Percentiles rank a stretch among this genome's conserved stretches.
Evolutionary conservation across 30 jellyfish, hydroid and myxozoan genomes (phyloP).

Genomic region (Nemopilema nomurai): DNA sequence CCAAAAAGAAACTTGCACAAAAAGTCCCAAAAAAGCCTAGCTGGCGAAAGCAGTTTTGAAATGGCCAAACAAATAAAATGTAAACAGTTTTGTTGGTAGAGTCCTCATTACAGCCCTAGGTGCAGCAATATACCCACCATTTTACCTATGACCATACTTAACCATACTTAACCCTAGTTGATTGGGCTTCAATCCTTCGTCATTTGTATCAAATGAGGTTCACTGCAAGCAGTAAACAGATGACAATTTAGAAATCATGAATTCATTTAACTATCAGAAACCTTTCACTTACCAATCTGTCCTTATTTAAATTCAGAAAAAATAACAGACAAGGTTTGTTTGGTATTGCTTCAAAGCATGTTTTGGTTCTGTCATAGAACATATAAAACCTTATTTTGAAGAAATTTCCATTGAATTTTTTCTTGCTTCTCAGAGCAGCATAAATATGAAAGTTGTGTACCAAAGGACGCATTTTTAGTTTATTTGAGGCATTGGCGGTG

Average conservation of each 20-base stretch:
- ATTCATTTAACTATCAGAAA: background rate
- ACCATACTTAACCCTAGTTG: slow-evolving; percentile 77
- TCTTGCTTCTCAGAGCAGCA: background rate
- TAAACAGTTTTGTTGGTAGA: background rate
- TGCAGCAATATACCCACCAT: slow-evolving; percentile 70
- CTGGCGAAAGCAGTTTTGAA: background rate
- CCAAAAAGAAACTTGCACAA: background rate
- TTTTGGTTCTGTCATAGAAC: too few species aligned
- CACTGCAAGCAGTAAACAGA: slow-evolving; percentile 93
- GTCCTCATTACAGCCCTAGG: background rate
- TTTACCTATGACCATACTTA: slow-evolving; percentile 72
- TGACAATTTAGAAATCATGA: slow-evolving; percentile 23
- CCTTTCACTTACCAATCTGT: background rate
- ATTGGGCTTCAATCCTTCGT: slow-evolving; percentile 42
- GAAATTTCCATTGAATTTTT: background rate
- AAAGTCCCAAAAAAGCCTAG: background rate
- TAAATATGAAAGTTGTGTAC: background rate
- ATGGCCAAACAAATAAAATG: background rate
- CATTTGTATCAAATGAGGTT: slow-evolving; percentile 45
- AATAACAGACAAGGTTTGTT: background rate
- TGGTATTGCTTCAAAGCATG: too few species aligned
- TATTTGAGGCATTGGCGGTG: background rate
- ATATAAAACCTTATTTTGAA: background rate
- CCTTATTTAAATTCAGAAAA: background rate
- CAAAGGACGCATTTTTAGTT: background rate